phyloP scores from a whole-genome alignment of 2,888 invertebrate genomes.

The Teinopalpus imperialis region DNA sequence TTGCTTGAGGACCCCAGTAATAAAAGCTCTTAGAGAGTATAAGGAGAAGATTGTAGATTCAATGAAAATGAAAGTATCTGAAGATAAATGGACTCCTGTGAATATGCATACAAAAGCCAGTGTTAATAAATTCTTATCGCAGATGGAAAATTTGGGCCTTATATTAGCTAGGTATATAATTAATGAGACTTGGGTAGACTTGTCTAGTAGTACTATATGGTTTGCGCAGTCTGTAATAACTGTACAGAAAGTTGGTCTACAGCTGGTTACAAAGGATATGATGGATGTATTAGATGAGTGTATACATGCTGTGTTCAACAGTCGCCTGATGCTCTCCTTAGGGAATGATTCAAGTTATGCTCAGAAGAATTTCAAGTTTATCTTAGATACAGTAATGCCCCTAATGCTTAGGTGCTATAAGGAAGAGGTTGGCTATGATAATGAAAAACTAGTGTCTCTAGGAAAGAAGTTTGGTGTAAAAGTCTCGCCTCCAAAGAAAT shows the following conservation, averaged over 20 bases:
- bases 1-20: constrained; percentile 88
- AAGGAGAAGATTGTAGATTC: constrained; percentile 92
- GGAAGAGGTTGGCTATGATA: constrained; percentile 83
- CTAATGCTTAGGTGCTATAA: constrained; percentile 83
- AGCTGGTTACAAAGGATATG: constrained; percentile 88
- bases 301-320: constrained; percentile 87
- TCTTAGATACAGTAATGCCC: constrained; percentile 84
- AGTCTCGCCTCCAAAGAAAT: constrained; percentile 79
- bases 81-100: constrained; percentile 93
- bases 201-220: constrained; percentile 90
- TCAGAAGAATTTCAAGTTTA: constrained; percentile 87
- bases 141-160: constrained; percentile 87
- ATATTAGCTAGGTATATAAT: constrained; percentile 85
- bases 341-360: constrained; percentile 70
- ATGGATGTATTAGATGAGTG: constrained; percentile 88
- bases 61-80: constrained; percentile 87
- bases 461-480: constrained; percentile 80
- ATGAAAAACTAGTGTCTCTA: constrained; percentile 73
- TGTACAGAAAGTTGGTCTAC: constrained; percentile 88
- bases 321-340: constrained; percentile 84
- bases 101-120: constrained; percentile 89
- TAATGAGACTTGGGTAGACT: constrained; percentile 85
- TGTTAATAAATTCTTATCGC: constrained; percentile 85
- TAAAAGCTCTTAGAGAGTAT: constrained; percentile 88
- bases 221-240: constrained; percentile 89